Base-by-base conservation (phyloP, 2,113 vertebrate species). In the Geothlypis trichas region DNA sequence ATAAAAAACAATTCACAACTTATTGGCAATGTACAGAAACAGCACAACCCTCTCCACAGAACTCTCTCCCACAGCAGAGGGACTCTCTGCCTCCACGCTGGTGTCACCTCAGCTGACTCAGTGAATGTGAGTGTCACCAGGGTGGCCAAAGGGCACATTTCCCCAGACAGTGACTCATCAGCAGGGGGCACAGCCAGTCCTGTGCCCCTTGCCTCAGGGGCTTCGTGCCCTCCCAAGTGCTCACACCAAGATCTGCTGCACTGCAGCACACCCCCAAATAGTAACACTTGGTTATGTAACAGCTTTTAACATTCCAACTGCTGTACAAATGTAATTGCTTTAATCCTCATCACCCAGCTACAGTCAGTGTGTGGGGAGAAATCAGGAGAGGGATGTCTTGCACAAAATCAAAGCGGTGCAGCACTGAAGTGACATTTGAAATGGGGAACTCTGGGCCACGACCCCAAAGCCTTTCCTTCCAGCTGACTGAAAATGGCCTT, bases 221-320 rank as follows among this genome's bases (percentile, higher is more conserved):
- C 16, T 44, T 2, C 4, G 21, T 37, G 72, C 67, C 82, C 72
- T 77, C 59, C 72, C 30, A 18, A 14, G 0, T 14, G 37, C 80
- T 61, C 1, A 0, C 24, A n/a, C 62, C 13, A 3, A 24, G 79
- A 75, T 80, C 82, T 84, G 90, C 93, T 52, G 83, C 95, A 92
- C 87, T 94, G 90, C 95, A 95, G 93, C 90, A 96, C 68, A 77
- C 79, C 83, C 93, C 79, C 88, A 86, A 94, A 97, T 89, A 97
- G 92, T 75, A 96, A 95, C 93, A 91, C 85, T 88, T 13, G 4
- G 57, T 95, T 96, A 95, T 15, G 58, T 88, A 80, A 93, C 2
- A 1, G 68, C 82, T 78, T 94, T 91, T 80, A 93, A 62, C 88
- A 93, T 92, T 90, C 85, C 35, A 44, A 93, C 74, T 1, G 55